Conservation (phyloP, 2,797 vertebrate species). For the Myoxocephalus aenaeus region DNA sequence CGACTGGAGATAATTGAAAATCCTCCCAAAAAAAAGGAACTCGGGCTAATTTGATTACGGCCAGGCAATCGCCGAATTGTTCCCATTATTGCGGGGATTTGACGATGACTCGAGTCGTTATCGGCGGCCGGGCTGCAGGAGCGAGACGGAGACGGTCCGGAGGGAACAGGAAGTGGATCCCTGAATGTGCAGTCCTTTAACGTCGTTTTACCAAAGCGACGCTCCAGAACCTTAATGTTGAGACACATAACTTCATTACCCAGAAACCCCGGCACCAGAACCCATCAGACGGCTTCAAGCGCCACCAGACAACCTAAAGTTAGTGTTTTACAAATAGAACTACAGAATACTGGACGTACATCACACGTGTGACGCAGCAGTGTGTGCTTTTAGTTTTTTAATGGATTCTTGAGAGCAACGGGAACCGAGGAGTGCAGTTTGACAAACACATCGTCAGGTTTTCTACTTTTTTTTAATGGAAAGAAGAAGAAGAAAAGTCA, state of each 20-base stretch:
- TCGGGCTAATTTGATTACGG: constrained; percentile 93
- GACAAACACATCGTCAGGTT: constrained; percentile 1
- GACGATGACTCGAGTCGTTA: constrained; percentile 89
- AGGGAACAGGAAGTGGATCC: background rate
- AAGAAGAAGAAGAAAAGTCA: constrained; percentile 43
- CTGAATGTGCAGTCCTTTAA: constrained; percentile 29
- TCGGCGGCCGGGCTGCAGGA: constrained; percentile 82
- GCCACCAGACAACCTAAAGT: constrained; percentile 17
- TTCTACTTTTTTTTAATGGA: no score
- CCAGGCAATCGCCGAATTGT: constrained; percentile 89
- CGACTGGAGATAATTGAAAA: constrained; percentile 93
- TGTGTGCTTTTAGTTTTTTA: constrained; percentile 64
- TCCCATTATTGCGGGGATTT: constrained; percentile 93
- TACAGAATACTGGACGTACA: constrained; percentile 53
- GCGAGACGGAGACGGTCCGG: background rate
- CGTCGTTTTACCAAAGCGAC: constrained; percentile 11
- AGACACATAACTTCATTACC: background rate
- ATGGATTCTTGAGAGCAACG: constrained; percentile 70
- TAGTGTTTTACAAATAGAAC: constrained; percentile 48
- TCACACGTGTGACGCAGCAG: constrained; percentile 60
- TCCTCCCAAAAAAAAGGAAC: constrained; percentile 87
- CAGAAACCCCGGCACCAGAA: constrained; percentile 3
- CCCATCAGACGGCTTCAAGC: background rate
- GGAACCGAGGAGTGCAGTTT: constrained; percentile 43
- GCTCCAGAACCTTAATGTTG: constrained; percentile 15